Evolutionary conservation across 1,140 invertebrate species (phyloP), one percentile per base, ranked within the genome.

Genomic region (Varroa destructor): DNA sequence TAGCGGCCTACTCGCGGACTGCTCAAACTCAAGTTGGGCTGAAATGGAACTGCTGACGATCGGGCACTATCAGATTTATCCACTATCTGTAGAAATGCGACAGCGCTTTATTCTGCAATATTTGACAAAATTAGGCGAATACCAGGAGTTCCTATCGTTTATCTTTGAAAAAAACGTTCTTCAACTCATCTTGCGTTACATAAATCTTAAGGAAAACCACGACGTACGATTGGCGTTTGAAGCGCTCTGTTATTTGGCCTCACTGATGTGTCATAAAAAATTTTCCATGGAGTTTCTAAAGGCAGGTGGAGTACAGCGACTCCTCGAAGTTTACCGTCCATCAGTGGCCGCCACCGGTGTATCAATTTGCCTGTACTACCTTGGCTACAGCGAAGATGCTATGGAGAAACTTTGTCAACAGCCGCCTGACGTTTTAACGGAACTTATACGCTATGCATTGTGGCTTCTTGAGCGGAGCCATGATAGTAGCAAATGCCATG

Each of bases 381-480:
- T 98, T 57, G 91, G 92, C 0, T 97, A 97, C 80, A 94, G 90
- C 80, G 93, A 96, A 79, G 94, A 97, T 80, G 91, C 92, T 0
- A 95, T 98, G 90, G 93, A 97, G 80, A 84, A 90, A 74, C 74
- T 76, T 3, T 76, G 75, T 74, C 61, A 71, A 51, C 56, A 74
- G 40, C 73, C 74, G 12, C 10, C 43, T 1, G 55, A 67, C 8
- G 61, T 73, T 8, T 56, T 75, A 12, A 40, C 72, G 43, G 73
- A 76, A 12, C 51, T 76, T 12, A 75, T 76, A 25, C 51, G 64
- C 72, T 94, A 96, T 79, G 87, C 89, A 0, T 79, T 97, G 0
- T 97, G 93, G 93, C 81, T 97, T 42, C 79, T 98, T 43, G 93
- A 96, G 77, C 91, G 92, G 77, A 95, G 91, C 37, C 93, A 98